A percentile compares a stretch with the other conserved stretches of the same genome.
phyloP scores from a whole-genome alignment of 2,113 vertebrate genomes.

The Crypturellus undulatus region DNA sequence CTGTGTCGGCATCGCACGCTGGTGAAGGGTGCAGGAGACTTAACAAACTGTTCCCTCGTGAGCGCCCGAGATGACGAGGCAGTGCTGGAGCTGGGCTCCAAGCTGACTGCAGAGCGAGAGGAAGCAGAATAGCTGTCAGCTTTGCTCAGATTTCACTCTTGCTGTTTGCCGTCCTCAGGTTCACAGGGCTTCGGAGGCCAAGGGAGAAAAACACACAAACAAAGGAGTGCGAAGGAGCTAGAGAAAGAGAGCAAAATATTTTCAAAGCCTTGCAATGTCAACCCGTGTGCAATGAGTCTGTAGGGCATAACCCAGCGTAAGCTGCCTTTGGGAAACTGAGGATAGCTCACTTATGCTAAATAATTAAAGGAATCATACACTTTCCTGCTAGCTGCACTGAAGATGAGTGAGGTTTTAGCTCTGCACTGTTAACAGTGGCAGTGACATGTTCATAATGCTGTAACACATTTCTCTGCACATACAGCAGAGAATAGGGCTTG shows the following conservation, averaged over 20 bases:
- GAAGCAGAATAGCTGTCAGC: neutral
- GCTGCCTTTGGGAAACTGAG: neutral
- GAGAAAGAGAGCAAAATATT: conserved; percentile 7
- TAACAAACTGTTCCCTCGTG: neutral
- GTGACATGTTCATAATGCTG: conserved; percentile 72
- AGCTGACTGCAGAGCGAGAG: neutral
- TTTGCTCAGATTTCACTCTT: neutral
- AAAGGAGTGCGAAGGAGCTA: neutral
- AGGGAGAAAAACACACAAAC: neutral
- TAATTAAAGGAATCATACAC: conserved; percentile 12
- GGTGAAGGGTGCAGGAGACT: neutral
- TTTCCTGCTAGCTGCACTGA: neutral
- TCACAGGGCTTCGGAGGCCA: neutral
- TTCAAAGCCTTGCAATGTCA: neutral
- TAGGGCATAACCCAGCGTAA: neutral
- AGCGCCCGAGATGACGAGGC: rapidly evolving
- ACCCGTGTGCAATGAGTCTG: rapidly evolving
- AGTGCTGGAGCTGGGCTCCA: neutral
- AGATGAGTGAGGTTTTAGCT: conserved; percentile 43
- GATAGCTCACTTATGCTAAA: conserved; percentile 3
- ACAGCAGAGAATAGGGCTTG: conserved; percentile 58
- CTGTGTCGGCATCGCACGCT: neutral
- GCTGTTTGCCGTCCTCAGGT: neutral
- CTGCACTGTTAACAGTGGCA: conserved; percentile 48
- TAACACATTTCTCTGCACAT: conserved; percentile 64